Evolutionary conservation across 2,113 vertebrate genomes (phyloP).

Genomic region (Calyptommatus sinebrachiatus): DNA sequence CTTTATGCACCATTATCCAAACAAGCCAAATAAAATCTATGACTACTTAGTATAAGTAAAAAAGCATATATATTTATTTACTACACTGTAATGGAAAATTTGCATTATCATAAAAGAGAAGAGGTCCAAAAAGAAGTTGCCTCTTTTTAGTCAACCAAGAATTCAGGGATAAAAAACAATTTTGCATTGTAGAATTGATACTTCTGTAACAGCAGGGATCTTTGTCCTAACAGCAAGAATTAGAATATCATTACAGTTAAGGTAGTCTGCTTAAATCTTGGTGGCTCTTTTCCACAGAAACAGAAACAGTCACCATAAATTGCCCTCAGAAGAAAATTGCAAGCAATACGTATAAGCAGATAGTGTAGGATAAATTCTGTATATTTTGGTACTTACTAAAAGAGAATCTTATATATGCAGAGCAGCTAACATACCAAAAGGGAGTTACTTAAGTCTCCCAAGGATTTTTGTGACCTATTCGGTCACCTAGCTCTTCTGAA

Average conservation of each 20-base stretch:
- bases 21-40: background rate
- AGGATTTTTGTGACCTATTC: background rate
- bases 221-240: background rate
- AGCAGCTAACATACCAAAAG: background rate
- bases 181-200: slow-evolving; percentile 5
- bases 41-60: slow-evolving; percentile 5
- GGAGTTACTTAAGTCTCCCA: background rate
- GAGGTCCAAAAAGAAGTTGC: background rate
- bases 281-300: background rate
- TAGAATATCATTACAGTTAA: slow-evolving; percentile 14
- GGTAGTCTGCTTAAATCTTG: background rate
- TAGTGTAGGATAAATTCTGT: background rate
- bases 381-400: background rate
- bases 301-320: background rate
- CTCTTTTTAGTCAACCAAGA: slow-evolving; percentile 10
- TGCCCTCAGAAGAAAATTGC: background rate
- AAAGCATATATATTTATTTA: background rate
- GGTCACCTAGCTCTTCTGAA: background rate
- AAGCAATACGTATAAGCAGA: background rate
- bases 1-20: background rate
- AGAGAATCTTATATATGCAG: background rate
- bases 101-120: slow-evolving; percentile 13
- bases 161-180: slow-evolving; percentile 4
- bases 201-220: slow-evolving; percentile 5
- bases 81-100: background rate